Evolutionary conservation across 2,888 invertebrate species (phyloP).

Genomic region (Nymphalis polychloros): DNA sequence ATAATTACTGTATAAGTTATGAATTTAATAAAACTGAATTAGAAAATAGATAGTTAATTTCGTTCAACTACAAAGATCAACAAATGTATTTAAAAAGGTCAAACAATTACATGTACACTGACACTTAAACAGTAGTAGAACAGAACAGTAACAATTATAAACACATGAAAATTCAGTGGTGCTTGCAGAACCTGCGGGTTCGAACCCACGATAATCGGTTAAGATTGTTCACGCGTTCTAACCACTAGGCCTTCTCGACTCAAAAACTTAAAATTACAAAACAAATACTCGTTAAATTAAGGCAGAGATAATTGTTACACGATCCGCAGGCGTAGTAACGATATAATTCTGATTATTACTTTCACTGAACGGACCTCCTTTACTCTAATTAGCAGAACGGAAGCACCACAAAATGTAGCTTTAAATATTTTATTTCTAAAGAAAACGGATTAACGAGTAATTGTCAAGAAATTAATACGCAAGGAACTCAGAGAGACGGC

Average conservation of each 20-base stretch:
- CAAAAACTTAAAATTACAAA: constrained; percentile 63
- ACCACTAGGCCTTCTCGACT: constrained; percentile 45
- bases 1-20: too few species aligned
- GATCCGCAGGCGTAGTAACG: constrained; percentile 73
- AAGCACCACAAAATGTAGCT: constrained; percentile 72
- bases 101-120: too few species aligned
- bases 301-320: constrained; percentile 74
- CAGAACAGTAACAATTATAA: too few species aligned
- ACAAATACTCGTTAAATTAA: constrained; percentile 73
- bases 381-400: constrained; percentile 62
- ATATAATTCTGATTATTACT: constrained; percentile 75
- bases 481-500: constrained; percentile 23
- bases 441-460: constrained; percentile 69
- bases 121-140: too few species aligned
- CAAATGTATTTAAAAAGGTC: too few species aligned
- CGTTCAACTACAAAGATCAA: too few species aligned
- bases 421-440: constrained; percentile 74
- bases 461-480: constrained; percentile 55
- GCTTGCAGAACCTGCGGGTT: too few species aligned
- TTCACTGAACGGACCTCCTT: constrained; percentile 70
- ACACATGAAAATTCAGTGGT: too few species aligned
- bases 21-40: too few species aligned
- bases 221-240: too few species aligned
- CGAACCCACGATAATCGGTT: too few species aligned
- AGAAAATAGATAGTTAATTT: too few species aligned